Percentiles rank a stretch among this genome's conserved stretches.
Conservation (phyloP, 1,140 invertebrate genomes). For the Samia ricini region DNA sequence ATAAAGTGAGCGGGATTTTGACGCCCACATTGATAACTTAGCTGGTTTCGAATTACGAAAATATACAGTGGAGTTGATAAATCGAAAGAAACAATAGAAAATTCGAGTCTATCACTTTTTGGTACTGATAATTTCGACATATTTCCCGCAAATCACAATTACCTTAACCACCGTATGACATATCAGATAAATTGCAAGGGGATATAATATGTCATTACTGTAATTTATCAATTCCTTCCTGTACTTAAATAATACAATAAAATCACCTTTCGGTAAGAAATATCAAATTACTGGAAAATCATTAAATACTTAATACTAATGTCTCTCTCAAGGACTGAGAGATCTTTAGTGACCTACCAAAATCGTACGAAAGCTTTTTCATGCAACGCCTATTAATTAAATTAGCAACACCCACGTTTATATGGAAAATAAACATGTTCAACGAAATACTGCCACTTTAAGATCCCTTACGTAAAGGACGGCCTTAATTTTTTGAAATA, state of each 20-base stretch:
- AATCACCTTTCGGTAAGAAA: background rate
- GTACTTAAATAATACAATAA: background rate
- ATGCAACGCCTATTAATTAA: background rate
- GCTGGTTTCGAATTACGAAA: constrained; percentile 1
- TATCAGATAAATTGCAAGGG: background rate
- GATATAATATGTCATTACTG: background rate
- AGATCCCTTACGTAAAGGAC: background rate
- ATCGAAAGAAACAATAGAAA: background rate
- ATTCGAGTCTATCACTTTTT: background rate
- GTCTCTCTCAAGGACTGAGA: background rate
- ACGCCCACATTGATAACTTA: background rate
- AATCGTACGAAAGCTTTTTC: background rate
- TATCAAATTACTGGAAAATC: background rate
- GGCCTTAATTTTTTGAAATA: no score
- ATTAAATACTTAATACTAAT: background rate
- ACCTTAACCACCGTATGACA: background rate
- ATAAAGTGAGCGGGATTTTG: constrained; percentile 2
- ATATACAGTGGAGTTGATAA: no score
- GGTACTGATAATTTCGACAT: background rate
- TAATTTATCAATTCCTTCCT: background rate
- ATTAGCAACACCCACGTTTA: background rate
- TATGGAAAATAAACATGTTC: background rate
- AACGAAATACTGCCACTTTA: background rate
- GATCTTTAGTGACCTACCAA: background rate
- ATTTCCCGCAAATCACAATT: background rate